A percentile compares a stretch with the other conserved stretches of the same genome.
Conservation (phyloP, 2,888 invertebrate genomes). For the Clusia tigrina region DNA sequence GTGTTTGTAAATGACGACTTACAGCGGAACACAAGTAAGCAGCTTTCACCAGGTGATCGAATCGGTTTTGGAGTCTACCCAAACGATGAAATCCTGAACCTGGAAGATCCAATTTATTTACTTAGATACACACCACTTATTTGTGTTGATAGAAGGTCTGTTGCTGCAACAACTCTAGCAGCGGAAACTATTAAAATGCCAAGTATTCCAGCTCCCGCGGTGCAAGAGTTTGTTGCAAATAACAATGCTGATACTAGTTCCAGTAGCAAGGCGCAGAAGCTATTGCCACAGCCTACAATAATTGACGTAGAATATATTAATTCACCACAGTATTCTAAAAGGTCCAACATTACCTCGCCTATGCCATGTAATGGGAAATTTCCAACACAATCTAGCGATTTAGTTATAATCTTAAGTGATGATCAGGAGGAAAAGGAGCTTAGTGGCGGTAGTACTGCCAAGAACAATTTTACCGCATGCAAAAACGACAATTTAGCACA, state of each 20-base stretch:
- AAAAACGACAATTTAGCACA: background rate
- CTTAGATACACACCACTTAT: conserved; percentile 35
- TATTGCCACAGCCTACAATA: background rate
- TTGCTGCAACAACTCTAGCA: background rate
- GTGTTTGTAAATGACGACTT: conserved; percentile 47
- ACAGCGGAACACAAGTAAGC: conserved; percentile 17
- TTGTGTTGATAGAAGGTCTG: background rate
- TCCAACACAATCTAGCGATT: background rate
- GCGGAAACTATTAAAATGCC: background rate
- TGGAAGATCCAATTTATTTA: conserved; percentile 45
- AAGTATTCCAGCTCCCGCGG: background rate
- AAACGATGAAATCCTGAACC: conserved; percentile 19
- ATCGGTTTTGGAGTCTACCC: conserved; percentile 50
- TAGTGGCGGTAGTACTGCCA: background rate
- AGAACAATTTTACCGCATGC: background rate
- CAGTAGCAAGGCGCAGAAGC: background rate
- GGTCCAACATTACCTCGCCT: background rate
- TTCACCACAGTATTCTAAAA: background rate
- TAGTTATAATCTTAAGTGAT: conserved; percentile 2
- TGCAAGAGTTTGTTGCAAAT: no score
- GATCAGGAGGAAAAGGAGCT: background rate
- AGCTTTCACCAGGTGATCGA: conserved; percentile 37
- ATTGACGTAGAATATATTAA: background rate
- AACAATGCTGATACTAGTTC: background rate
- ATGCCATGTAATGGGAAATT: background rate